phyloP scores from a whole-genome alignment of 2,888 invertebrate genomes.

The Pseudococcus longispinus region DNA sequence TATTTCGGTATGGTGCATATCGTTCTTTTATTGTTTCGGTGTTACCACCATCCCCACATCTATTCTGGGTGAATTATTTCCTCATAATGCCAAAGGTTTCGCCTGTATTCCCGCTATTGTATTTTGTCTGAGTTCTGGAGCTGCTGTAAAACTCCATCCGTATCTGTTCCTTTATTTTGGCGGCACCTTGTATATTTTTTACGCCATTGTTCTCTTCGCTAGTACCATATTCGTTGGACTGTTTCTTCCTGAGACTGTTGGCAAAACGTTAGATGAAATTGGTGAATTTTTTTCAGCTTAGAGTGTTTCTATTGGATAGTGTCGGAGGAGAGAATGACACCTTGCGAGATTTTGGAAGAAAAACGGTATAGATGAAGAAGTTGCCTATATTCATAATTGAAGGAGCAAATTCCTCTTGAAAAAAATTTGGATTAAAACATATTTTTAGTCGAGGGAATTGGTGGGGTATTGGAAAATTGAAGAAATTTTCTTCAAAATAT shows the following conservation, averaged over 20 bases:
- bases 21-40: conserved; percentile 67
- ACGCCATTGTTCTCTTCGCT: conserved; percentile 31
- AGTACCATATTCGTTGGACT: background rate
- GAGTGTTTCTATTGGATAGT: background rate
- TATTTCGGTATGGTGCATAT: conserved; percentile 64
- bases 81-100: conserved; percentile 66
- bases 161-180: conserved; percentile 64
- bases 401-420: no score
- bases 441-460: no score
- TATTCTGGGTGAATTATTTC: conserved; percentile 68
- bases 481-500: no score
- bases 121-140: conserved; percentile 67
- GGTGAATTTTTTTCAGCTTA: background rate
- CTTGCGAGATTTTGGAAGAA: no score
- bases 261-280: conserved; percentile 43
- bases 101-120: conserved; percentile 63
- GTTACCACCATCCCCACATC: conserved; percentile 69
- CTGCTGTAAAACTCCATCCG: conserved; percentile 66
- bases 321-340: no score
- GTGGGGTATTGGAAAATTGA: no score
- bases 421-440: no score
- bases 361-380: no score
- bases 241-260: conserved; percentile 50
- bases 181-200: conserved; percentile 61
- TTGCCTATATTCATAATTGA: no score